A percentile compares a stretch with the other conserved stretches of the same genome.
These are phyloP conservation scores for Psittacula echo DNA, from an alignment of 2,797 vertebrate species.

Conservation along the genomic window DNA sequence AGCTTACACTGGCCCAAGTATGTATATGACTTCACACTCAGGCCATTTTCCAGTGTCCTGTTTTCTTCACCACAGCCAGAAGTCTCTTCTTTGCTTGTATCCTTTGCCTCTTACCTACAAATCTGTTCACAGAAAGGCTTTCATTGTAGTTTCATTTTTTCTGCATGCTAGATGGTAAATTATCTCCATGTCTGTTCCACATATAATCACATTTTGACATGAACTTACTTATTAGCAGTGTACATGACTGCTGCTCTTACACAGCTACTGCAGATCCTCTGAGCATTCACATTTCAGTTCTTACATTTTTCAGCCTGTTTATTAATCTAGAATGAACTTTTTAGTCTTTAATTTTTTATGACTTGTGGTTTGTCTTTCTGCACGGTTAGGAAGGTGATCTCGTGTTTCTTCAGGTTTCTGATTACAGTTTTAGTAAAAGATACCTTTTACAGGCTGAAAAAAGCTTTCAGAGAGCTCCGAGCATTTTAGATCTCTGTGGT, in stretches of 20 bases:
- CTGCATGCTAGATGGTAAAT: slow-evolving; percentile 48
- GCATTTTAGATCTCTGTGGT: background rate
- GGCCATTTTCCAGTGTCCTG: background rate
- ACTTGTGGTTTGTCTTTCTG: slow-evolving; percentile 5
- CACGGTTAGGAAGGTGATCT: background rate
- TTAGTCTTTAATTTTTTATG: background rate
- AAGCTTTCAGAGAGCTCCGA: background rate
- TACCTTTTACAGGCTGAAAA: background rate
- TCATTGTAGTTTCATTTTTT: slow-evolving; percentile 19
- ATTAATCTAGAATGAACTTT: slow-evolving; percentile 36
- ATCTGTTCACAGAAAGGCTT: slow-evolving; percentile 26
- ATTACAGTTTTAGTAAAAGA: background rate
- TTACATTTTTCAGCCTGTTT: slow-evolving; percentile 40
- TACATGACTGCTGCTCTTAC: slow-evolving; percentile 16
- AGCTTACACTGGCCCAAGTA: background rate
- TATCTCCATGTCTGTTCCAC: slow-evolving; percentile 49
- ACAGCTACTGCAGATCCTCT: background rate
- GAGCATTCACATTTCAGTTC: background rate
- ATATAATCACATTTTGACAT: slow-evolving; percentile 41
- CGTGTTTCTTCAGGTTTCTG: background rate
- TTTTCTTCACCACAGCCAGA: background rate
- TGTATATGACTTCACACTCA: background rate
- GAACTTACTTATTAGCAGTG: slow-evolving; percentile 39
- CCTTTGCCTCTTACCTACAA: background rate
- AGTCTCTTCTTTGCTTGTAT: background rate